Evolutionary conservation across 2,797 vertebrate genomes (phyloP).

Genomic region (Halcyon badia): DNA sequence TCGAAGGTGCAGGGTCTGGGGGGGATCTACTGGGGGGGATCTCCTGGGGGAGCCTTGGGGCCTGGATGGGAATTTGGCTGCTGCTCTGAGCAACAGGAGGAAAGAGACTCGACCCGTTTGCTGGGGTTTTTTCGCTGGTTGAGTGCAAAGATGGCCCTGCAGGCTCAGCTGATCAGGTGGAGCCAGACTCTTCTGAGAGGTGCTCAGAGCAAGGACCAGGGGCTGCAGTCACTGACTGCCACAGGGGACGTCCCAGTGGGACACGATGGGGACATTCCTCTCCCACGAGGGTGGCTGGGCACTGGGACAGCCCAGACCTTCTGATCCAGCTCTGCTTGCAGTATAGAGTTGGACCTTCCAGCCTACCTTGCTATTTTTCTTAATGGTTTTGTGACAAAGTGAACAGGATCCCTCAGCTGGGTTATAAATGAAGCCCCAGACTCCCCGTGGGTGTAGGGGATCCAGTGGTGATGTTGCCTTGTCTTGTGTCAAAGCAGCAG

Average conservation of each 20-base stretch:
- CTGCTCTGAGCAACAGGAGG: not conserved
- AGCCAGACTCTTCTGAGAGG: not conserved
- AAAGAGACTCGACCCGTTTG: rapidly evolving
- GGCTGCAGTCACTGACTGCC: not conserved
- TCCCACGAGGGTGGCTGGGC: not conserved
- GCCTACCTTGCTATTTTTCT: not conserved
- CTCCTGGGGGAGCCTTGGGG: not conserved
- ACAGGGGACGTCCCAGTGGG: not conserved
- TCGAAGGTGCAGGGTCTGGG: constrained; percentile 83
- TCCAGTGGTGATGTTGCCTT: not conserved
- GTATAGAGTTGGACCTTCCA: not conserved
- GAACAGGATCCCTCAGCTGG: not conserved
- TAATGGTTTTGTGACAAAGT: rapidly evolving
- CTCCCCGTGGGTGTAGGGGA: rapidly evolving
- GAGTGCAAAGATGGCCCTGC: not conserved
- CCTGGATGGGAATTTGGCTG: not conserved
- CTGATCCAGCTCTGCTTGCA: not conserved
- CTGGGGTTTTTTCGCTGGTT: not conserved
- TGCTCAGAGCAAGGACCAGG: not conserved
- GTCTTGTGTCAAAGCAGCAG: constrained; percentile 77
- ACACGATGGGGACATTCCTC: rapidly evolving
- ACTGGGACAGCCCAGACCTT: not conserved
- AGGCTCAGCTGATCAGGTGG: not conserved
- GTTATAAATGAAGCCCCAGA: not conserved
- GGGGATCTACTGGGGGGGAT: too few relatives aligned